phyloP scores from a whole-genome alignment of 2,797 vertebrate genomes.

The Sardinella longiceps region DNA sequence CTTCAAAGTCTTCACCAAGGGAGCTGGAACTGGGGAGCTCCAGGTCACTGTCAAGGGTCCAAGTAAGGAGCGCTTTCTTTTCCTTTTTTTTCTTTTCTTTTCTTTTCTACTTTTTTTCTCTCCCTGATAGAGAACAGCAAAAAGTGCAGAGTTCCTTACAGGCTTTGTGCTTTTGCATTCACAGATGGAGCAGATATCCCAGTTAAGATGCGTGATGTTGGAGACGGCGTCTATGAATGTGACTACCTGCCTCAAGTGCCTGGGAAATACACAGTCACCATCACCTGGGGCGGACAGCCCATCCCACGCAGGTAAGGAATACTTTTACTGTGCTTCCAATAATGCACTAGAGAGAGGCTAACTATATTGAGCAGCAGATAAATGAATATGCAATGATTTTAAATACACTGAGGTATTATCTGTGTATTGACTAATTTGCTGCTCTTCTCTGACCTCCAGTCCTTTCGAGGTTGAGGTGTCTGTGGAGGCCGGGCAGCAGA shows the following conservation, averaged over 20 bases:
- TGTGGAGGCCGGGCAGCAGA: constrained; percentile 84
- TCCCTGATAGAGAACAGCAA: background rate
- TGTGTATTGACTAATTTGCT: background rate
- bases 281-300: constrained; percentile 91
- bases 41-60: constrained; percentile 90
- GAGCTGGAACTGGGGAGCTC: constrained; percentile 89
- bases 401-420: background rate
- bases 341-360: background rate
- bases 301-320: constrained; percentile 88
- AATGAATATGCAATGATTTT: constrained; percentile 30
- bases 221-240: constrained; percentile 88
- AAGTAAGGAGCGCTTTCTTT: constrained; percentile 73
- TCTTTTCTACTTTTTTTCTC: too few species aligned
- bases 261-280: constrained; percentile 89
- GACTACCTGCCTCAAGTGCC: constrained; percentile 86
- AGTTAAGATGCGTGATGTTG: constrained; percentile 85
- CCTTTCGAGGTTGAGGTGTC: constrained; percentile 92
- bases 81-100: too few species aligned
- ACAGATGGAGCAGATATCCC: constrained; percentile 83
- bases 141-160: background rate
- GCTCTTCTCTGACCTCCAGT: constrained; percentile 63
- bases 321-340: background rate
- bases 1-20: constrained; percentile 95
- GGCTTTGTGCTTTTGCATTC: background rate
- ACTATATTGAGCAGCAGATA: constrained; percentile 30